Evolutionary conservation across 2,113 vertebrate genomes (phyloP).

Genomic region (Melanostigma gelatinosum): DNA sequence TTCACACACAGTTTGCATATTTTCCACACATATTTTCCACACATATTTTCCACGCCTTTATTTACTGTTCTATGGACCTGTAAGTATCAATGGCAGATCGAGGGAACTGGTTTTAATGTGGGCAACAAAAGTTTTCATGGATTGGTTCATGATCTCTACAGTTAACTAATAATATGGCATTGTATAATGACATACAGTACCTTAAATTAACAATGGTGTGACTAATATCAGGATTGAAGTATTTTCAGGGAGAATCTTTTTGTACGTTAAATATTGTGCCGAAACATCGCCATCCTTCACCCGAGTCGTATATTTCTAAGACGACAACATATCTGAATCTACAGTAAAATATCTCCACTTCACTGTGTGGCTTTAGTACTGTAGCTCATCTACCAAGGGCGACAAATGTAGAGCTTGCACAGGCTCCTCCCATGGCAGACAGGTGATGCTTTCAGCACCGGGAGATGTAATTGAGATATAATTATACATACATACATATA

Average conservation of each 20-base stretch:
- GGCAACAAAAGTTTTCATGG: slow-evolving; percentile 7
- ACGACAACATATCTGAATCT: slow-evolving; percentile 26
- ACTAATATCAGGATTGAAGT: slow-evolving; percentile 38
- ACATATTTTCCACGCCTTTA: too few species aligned
- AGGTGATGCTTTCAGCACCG: slow-evolving; percentile 6
- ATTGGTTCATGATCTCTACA: slow-evolving; percentile 11
- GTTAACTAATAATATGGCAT: slow-evolving; percentile 19
- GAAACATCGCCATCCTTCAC: not conserved
- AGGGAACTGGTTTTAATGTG: slow-evolving; percentile 24
- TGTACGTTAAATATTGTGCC: slow-evolving; percentile 8
- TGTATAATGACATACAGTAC: slow-evolving; percentile 1
- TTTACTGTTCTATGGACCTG: slow-evolving; percentile 53
- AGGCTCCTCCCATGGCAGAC: slow-evolving; percentile 21
- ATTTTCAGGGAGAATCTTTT: not conserved
- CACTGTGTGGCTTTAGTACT: slow-evolving; percentile 67
- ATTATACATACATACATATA: not conserved
- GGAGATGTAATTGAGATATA: not conserved
- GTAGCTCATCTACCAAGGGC: slow-evolving; percentile 28
- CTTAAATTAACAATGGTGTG: slow-evolving; percentile 13
- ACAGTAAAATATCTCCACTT: slow-evolving; percentile 30
- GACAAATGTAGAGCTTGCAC: slow-evolving; percentile 15
- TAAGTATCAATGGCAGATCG: slow-evolving; percentile 18
- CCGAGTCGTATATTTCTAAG: slow-evolving; percentile 29
- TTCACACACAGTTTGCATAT: slow-evolving; percentile 83
- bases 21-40: slow-evolving; percentile 80